A percentile compares a stretch with the other conserved stretches of the same genome.
phyloP scores from a whole-genome alignment of 2,888 invertebrate genomes.

The Epinotia bilunana region DNA sequence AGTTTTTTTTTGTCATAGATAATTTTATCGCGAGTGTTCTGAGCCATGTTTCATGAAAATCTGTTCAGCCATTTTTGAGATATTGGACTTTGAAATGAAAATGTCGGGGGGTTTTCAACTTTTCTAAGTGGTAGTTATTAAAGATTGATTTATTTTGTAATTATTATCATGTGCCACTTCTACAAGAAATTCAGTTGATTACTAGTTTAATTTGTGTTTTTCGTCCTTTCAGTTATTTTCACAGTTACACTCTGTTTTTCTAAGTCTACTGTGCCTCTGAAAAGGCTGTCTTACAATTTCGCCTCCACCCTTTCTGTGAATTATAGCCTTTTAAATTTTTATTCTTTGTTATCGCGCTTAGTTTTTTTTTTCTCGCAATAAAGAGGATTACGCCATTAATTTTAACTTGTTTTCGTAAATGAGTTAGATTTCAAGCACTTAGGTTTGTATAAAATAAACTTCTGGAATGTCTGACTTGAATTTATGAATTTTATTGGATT shows the following conservation, averaged over 20 bases:
- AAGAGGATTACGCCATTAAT: slow-evolving; percentile 77
- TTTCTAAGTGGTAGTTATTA: too few species aligned
- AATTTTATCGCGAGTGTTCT: too few species aligned
- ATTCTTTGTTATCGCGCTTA: slow-evolving; percentile 75
- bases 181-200: too few species aligned
- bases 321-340: slow-evolving; percentile 79
- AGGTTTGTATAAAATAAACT: neutral
- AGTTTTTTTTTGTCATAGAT: too few species aligned
- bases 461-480: neutral
- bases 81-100: too few species aligned
- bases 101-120: too few species aligned
- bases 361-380: slow-evolving; percentile 67
- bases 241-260: slow-evolving; percentile 1
- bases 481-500: neutral
- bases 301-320: slow-evolving; percentile 57
- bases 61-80: too few species aligned
- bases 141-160: too few species aligned
- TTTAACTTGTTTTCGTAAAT: slow-evolving; percentile 52
- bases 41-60: too few species aligned
- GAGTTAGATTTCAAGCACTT: slow-evolving; percentile 33
- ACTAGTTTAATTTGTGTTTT: too few species aligned
- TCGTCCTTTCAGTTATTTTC: neutral
- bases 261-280: slow-evolving; percentile 16
- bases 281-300: slow-evolving; percentile 45
- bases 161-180: too few species aligned